These are phyloP conservation scores for Branchinecta lindahli DNA, from an alignment of 1,140 invertebrate genomes.

Conservation along the genomic window DNA sequence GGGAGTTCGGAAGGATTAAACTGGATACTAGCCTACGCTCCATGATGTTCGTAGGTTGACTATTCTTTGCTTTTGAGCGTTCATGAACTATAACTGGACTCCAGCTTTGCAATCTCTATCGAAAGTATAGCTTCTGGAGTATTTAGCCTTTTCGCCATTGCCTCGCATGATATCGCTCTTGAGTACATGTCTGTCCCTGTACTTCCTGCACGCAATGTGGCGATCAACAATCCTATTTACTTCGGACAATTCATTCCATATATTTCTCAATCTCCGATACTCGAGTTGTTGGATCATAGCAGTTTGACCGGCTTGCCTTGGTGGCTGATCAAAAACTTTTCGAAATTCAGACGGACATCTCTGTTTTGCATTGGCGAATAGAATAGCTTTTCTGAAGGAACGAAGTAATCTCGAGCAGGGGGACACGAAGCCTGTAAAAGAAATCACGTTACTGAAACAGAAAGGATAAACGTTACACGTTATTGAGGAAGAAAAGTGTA, in stretches of 20 bases:
- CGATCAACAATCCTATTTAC: not conserved
- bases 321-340: slow-evolving; percentile 40
- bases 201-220: too few species aligned
- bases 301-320: slow-evolving; percentile 34
- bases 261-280: slow-evolving; percentile 25
- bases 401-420: slow-evolving; percentile 29
- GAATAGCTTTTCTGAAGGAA: slow-evolving; percentile 28
- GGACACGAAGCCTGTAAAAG: slow-evolving; percentile 27
- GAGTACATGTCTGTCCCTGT: too few species aligned
- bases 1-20: too few species aligned
- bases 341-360: slow-evolving; percentile 45
- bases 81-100: too few species aligned
- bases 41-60: too few species aligned
- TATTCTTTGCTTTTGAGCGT: too few species aligned
- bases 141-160: too few species aligned
- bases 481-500: slow-evolving; percentile 17
- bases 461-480: slow-evolving; percentile 19
- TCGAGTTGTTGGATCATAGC: slow-evolving; percentile 33
- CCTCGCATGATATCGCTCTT: too few species aligned
- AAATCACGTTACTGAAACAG: too few species aligned
- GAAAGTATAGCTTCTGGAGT: too few species aligned
- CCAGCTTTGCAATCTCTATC: too few species aligned
- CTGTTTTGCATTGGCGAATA: slow-evolving; percentile 33
- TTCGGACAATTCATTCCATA: slow-evolving; percentile 24
- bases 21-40: too few species aligned